Evolutionary conservation across 1,140 invertebrate species (phyloP), one percentile per base, ranked within the genome.

Genomic region (Latrodectus geometricus): DNA sequence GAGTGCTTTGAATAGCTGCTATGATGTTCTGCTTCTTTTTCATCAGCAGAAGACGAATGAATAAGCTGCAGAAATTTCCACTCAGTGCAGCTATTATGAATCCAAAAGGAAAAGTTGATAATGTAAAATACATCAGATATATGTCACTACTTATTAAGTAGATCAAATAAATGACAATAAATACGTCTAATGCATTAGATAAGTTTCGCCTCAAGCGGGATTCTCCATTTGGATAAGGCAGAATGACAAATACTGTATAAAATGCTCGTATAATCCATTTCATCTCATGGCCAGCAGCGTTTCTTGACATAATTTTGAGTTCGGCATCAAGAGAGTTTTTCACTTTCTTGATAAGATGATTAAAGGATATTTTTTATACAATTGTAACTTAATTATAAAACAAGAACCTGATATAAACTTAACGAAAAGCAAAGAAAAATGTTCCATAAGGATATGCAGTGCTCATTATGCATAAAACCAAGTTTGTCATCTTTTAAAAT

Each of bases 51-150:
- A 83, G 56, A 12, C 80, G 80, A n/a, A 83, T 74, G 12, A 21
- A 73, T 4, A 83, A 21, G 50, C 72, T 83, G 48, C 70, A 49
- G 14, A 83, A 50, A 23, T 83, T 50, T 7, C 80, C 80, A 65
- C 52, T 74, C 7, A 74, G 21, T 49, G 70, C 72, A 65, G 70
- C 14, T 49, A 83, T 65, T 9, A 83, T 20, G 14, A 83, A 50
- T 11, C 80, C 80, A 9, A 74, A 49, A 9, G 80, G 80, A 7
- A 20, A 15, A 8, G 7, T 15, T 12, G 20, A 20, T n/a, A 49
- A 14, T 9, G 17, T 11, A 2, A n/a, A 17, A 4, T 15, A n/a
- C 23, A 48, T 14, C 2, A 74, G 11, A 50, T 17, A 83, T 1
- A 74, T 35, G 23, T 83, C 80, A 21, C 17, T 74, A 9, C 52